These are phyloP conservation scores for Rhineura floridana DNA, from an alignment of 2,113 vertebrate species.

Conservation along the genomic window DNA sequence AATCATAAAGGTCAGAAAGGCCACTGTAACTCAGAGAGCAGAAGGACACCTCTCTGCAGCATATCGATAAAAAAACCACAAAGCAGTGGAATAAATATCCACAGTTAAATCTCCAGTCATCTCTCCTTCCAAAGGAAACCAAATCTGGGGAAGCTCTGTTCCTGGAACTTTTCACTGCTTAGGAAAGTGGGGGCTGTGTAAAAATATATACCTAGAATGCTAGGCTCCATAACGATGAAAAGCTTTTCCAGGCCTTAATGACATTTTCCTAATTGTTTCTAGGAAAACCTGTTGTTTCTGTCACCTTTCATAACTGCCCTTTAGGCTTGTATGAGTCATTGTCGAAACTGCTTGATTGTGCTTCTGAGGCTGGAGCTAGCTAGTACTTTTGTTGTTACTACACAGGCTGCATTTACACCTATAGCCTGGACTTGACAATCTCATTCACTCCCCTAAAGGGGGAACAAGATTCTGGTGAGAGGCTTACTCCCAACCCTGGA, in stretches of 20 bases:
- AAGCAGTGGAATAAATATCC: too few species aligned
- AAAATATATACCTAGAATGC: neutral
- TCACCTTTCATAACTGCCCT: neutral
- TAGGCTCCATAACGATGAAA: neutral
- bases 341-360: neutral
- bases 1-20: too few species aligned
- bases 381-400: rapidly evolving
- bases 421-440: neutral
- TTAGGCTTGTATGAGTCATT: neutral
- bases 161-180: too few species aligned
- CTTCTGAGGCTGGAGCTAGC: rapidly evolving
- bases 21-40: too few species aligned
- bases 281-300: neutral
- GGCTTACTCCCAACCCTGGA: too few species aligned
- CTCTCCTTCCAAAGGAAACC: too few species aligned
- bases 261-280: neutral
- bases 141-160: too few species aligned
- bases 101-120: too few species aligned
- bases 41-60: too few species aligned
- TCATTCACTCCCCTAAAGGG: neutral
- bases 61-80: too few species aligned
- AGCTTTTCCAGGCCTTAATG: neutral
- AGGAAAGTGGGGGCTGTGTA: too few species aligned
- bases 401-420: neutral
- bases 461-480: neutral